Evolutionary conservation across 2,888 invertebrate genomes (phyloP), one percentile per base, ranked within the genome.

Genomic region (Cephus sareptanus): DNA sequence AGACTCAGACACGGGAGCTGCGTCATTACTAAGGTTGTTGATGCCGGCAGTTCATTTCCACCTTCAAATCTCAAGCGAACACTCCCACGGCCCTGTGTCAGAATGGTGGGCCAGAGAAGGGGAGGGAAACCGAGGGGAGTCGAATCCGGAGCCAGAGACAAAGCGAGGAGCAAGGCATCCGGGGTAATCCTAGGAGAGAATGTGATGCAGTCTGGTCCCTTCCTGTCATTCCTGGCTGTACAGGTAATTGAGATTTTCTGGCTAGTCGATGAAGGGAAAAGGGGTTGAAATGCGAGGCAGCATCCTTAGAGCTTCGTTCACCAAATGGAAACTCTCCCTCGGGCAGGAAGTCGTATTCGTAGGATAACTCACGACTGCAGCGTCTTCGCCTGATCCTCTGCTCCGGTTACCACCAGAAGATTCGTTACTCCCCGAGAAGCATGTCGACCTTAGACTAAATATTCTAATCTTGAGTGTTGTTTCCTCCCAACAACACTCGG

Each of bases 31-130:
- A 86, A 87, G 88, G 85, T 87, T 87, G 87, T 88, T 87, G 87
- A 87, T 88, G 85, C 86, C 86, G 85, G 84, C 87, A 88, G 87
- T 88, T 88, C 87, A 88, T 88, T 88, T 87, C 85, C 88, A 88
- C 88, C 87, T 87, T 87, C 84, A 85, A 86, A 88, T 87, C 87
- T 86, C 79, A 40, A 77, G 80, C 85, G 81, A 85, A 80, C 80
- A 79, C 79, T 79, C 77, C 71, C 80, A 23, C 75, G 74, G 12
- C 15, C 34, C 71, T 71, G 31, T 30, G 30, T 4, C 15, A 11
- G 31, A 4, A 71, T 23, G 56, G 15, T 76, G 80, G 82, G 81
- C 81, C 82, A 73, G 81, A 76, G 78, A 80, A 82, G 81, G 81
- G 83, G 80, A 83, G 79, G 81, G 79, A 80, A 81, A 9, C 33